phyloP scores from a whole-genome alignment of 2,113 vertebrate species.

The Hemiscyllium ocellatum region DNA sequence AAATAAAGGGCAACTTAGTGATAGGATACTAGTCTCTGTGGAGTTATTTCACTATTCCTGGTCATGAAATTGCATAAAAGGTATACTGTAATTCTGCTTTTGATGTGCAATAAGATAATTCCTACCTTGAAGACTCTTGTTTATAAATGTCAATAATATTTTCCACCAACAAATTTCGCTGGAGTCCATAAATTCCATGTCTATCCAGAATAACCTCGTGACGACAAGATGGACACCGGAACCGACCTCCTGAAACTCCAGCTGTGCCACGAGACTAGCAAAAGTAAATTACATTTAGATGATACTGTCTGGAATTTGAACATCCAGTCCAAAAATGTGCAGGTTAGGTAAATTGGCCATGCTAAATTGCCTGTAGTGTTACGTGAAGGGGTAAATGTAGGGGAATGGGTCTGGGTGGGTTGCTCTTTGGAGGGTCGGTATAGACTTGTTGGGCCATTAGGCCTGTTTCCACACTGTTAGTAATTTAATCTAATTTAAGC shows the following conservation, averaged over 20 bases:
- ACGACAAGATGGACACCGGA: conserved; percentile 56
- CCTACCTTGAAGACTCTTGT: conserved; percentile 53
- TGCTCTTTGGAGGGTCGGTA: too few species aligned
- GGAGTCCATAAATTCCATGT: conserved; percentile 67
- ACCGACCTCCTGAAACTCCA: conserved; percentile 50
- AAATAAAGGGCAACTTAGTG: too few species aligned
- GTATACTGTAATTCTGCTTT: not conserved
- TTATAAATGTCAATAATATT: conserved; percentile 71
- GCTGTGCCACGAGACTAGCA: conserved; percentile 58
- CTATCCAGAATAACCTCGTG: conserved; percentile 66
- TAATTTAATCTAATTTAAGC: not conserved
- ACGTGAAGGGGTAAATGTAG: too few species aligned
- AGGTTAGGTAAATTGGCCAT: too few species aligned
- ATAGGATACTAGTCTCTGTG: too few species aligned
- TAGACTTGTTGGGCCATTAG: too few species aligned
- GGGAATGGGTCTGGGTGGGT: too few species aligned
- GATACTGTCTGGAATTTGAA: not conserved
- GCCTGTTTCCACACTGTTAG: too few species aligned
- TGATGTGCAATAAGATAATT: not conserved
- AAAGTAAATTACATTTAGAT: not conserved
- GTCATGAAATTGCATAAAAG: not conserved
- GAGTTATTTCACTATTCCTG: not conserved
- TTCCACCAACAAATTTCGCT: conserved; percentile 66
- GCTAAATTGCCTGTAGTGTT: too few species aligned
- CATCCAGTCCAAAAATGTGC: not conserved